Evolutionary conservation across 1,140 invertebrate species (phyloP), one percentile per base, ranked within the genome.

Genomic region (Sminthurinus signatus): DNA sequence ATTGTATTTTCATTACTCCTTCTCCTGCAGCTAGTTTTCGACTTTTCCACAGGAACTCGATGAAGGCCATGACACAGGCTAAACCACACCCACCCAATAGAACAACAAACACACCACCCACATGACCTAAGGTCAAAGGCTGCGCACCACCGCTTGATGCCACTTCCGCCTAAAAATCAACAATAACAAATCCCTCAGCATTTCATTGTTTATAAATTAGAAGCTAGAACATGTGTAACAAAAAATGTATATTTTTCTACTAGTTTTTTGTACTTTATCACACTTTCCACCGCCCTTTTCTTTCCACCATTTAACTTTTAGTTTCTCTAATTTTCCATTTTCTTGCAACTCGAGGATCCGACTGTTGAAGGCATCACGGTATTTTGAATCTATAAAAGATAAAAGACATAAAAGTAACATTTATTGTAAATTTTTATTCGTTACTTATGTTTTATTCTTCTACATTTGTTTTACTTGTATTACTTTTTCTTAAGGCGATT

Each of bases 401-500:
- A n/a, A 23, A 50, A 50, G 5, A 10, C 48, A 10, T 19, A 50
- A 50, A n/a, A n/a, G 23, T 8, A 50, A 10, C 21, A 17, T 50
- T 23, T 8, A 8, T 17, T 8, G 14, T 50, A 50, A 36, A 15
- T 36, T 15, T 15, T 5, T 36, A 8, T 36, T 36, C 32, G 32
- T 36, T 36, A 36, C 5, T 36, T 8, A 36, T 36, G 32, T 36
- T 5, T 36, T 36, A 8, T n/a, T n/a, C n/a, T n/a, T n/a, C n/a
- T n/a, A n/a, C n/a, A n/a, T n/a, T n/a, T n/a, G n/a, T n/a, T n/a
- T n/a, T n/a, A n/a, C n/a, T n/a, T n/a, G 19, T 31, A 14, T 80
- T 78, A 89, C 87, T 82, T 72, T 86, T 84, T 17, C 84, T 84
- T 75, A 88, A 80, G 0, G 86, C 88, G 39, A 91, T 88, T 27